Conservation (phyloP, 2,113 vertebrate genomes). For the Sapayoa aenigma region DNA sequence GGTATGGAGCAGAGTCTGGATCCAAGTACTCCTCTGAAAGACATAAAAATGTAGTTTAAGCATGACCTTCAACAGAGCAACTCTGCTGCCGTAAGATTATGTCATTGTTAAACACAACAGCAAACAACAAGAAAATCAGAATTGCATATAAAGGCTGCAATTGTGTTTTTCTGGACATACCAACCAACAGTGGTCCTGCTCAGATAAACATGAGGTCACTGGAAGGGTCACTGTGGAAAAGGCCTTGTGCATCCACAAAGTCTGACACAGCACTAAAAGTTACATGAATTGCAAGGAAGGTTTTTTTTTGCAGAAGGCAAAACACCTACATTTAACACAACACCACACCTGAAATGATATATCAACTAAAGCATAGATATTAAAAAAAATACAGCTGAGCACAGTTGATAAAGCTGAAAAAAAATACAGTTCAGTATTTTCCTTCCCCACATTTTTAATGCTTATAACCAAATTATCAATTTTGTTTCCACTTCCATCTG, state of each 20-base stretch:
- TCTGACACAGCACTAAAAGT: background rate
- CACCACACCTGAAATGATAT: background rate
- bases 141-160: background rate
- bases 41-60: background rate
- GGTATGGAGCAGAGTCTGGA: slow-evolving; percentile 77
- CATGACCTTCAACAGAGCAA: background rate
- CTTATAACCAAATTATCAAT: background rate
- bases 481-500: background rate
- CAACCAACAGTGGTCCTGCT: background rate
- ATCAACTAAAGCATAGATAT: background rate
- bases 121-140: background rate
- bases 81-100: background rate
- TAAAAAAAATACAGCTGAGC: background rate
- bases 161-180: background rate
- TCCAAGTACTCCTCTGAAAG: slow-evolving; percentile 83
- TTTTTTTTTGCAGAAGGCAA: background rate
- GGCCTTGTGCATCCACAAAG: background rate
- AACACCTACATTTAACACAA: background rate
- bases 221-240: background rate
- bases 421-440: background rate
- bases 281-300: background rate
- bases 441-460: background rate
- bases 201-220: background rate
- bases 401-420: background rate
- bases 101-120: background rate